Evolutionary conservation across 1,140 invertebrate genomes (phyloP), one percentile per base, ranked within the genome.

Genomic region (Penaeus japonicus): DNA sequence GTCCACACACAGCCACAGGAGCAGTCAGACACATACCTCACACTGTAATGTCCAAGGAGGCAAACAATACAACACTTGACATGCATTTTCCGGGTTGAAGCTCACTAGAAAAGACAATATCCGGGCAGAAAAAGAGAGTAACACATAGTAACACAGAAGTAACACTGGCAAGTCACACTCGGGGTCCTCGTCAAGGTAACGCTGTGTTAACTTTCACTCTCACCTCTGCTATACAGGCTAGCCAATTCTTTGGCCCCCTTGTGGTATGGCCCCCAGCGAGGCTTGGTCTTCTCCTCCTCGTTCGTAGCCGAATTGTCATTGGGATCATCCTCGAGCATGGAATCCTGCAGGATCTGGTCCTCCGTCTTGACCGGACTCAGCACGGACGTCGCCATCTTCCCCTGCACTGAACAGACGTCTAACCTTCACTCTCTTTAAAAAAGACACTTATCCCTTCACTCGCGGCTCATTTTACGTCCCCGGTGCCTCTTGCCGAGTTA

Each of bases 231-330:
- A 92, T 99, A 99, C 57, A 99, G 94, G 92, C 97, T 96, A 15
- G 98, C 97, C 82, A 99, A 94, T 93, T 98, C 97, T 93, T 97
- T 96, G 53, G 98, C 98, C 85, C 98, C 98, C 91, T 96, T 96
- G 93, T 99, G 98, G 91, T 96, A 95, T 24, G 98, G 98, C 59
- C 98, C 98, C 98, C 98, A 99, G 90, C 98, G 94, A 0, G 96
- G 95, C 84, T 94, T 94, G 5, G 89, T 91, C 27, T 93, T 93
- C 86, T 94, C 94, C 89, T 95, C 93, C 47, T 93, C 93, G 91
- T 94, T 93, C 30, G 93, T 92, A 81, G 96, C 95, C 59, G 95
- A 96, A 92, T 97, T 97, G 22, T 96, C 96, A 94, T 97, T 98
- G 7, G 97, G 96, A 94, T 98, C 97, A 92, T 98, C 97, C 93